Percentiles rank a stretch among this genome's conserved stretches.
phyloP scores from a whole-genome alignment of 2,888 invertebrate genomes.

The Altica lythri region DNA sequence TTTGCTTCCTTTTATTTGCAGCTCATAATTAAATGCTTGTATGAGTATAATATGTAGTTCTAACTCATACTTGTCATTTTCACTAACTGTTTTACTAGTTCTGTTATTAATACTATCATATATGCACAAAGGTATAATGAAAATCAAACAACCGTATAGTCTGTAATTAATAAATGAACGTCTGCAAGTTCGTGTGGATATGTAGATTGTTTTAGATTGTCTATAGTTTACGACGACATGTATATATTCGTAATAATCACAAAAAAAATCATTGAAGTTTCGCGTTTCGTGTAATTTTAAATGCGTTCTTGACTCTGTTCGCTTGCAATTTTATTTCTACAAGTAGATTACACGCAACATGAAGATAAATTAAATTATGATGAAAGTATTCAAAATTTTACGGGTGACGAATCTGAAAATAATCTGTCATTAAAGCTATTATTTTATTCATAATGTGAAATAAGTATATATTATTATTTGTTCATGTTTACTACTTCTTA shows the following conservation, averaged over 20 bases:
- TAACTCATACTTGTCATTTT: slow-evolving; percentile 13
- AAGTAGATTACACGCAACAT: slow-evolving; percentile 26
- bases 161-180: slow-evolving; percentile 22
- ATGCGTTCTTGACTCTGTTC: slow-evolving; percentile 7
- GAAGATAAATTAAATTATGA: slow-evolving; percentile 28
- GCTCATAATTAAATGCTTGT: slow-evolving; percentile 11
- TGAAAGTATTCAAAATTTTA: slow-evolving; percentile 29
- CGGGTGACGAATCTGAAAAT: slow-evolving; percentile 28
- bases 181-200: slow-evolving; percentile 1
- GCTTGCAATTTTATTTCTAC: slow-evolving; percentile 18
- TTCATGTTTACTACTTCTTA: slow-evolving; percentile 17
- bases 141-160: slow-evolving; percentile 26
- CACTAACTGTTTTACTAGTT: slow-evolving; percentile 33
- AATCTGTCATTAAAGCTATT: slow-evolving; percentile 26
- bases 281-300: slow-evolving; percentile 7
- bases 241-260: too few species aligned
- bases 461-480: slow-evolving; percentile 23
- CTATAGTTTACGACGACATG: background rate
- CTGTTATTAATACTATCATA: slow-evolving; percentile 25
- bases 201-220: slow-evolving; percentile 4
- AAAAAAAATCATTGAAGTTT: too few species aligned
- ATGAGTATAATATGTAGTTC: slow-evolving; percentile 5
- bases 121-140: slow-evolving; percentile 33
- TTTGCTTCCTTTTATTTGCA: slow-evolving; percentile 5
- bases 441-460: slow-evolving; percentile 31